These are phyloP conservation scores for Zeuzera pyrina DNA, from an alignment of 2,888 invertebrate species.

Conservation along the genomic window DNA sequence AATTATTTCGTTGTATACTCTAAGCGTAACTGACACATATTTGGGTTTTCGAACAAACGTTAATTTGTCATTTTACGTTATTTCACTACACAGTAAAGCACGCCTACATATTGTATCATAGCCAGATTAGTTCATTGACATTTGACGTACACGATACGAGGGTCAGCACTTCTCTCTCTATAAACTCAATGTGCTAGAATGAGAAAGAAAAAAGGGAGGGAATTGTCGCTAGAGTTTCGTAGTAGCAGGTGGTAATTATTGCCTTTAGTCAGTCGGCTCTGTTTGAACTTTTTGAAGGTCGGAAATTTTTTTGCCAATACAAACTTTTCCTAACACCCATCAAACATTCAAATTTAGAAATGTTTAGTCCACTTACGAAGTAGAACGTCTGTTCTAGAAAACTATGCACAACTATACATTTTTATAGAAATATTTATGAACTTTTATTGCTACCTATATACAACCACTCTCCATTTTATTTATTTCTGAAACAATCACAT, in stretches of 20 bases:
- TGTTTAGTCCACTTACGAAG: too few species aligned
- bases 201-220: constrained; percentile 34
- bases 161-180: constrained; percentile 24
- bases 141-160: constrained; percentile 42
- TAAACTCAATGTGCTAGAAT: constrained; percentile 13
- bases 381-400: too few species aligned
- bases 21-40: too few species aligned
- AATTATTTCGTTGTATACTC: too few species aligned
- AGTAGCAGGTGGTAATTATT: constrained; percentile 64
- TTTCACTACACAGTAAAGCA: constrained; percentile 29
- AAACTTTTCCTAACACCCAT: too few species aligned
- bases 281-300: constrained; percentile 66
- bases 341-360: too few species aligned
- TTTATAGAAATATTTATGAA: too few species aligned
- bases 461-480: too few species aligned
- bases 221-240: constrained; percentile 52
- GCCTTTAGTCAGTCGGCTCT: constrained; percentile 43
- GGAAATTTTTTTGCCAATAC: too few species aligned
- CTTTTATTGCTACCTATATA: too few species aligned
- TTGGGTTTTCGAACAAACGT: constrained; percentile 21
- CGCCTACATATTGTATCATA: constrained; percentile 42
- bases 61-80: constrained; percentile 36
- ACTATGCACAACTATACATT: too few species aligned
- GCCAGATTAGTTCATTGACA: constrained; percentile 67
- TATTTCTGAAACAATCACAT: too few species aligned